Base-by-base conservation (phyloP, 2,113 vertebrate species). In the Nothocercus nigrocapillus region DNA sequence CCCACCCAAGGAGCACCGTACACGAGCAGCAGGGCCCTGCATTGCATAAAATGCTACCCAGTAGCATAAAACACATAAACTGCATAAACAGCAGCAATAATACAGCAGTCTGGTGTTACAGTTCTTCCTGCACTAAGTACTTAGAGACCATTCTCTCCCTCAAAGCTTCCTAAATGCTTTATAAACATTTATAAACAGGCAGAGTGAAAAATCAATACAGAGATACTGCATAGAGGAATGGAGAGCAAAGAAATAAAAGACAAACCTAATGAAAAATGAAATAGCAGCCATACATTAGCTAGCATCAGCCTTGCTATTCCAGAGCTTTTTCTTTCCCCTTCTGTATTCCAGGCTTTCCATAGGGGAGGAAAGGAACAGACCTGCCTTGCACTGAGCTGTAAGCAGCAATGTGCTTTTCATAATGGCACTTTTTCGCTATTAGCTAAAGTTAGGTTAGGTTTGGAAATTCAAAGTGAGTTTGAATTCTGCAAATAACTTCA, bases 101-200 rank as follows among this genome's bases (percentile, higher is more conserved):
- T 42, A 51, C 3, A 85, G 45, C 89, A 89, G 61, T 38, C 49
- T 3, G 7, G 44, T 21, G 64, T 61, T 94, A 81, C 84, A 92
- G 70, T 82, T 94, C 82, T 89, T 92, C 54, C 77, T 85, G 74
- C 64, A 45, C 63, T 42, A 89, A 93, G 89, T 82, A 94, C 88
- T 93, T 81, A 7, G 79, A 95, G 91, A 63, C 38, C 25, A 72
- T 49, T 75, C 91, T 90, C 17, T 28, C 54, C 30, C 90, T 88
- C 89, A 38, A 14, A 82, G 79, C 85, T 95, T 91, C 68, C 89
- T 85, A 93, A 95, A 94, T 68, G 85, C 88, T 96, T 94, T 94
- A 95, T 87, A 95, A 95, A 96, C 94, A 96, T 95, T 92, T 94
- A 96, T 95, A 96, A 95, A 94, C 64, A 93, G 56, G 56, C 72